Base-by-base conservation (phyloP, 2,797 vertebrate species). In the Pampus argenteus region DNA sequence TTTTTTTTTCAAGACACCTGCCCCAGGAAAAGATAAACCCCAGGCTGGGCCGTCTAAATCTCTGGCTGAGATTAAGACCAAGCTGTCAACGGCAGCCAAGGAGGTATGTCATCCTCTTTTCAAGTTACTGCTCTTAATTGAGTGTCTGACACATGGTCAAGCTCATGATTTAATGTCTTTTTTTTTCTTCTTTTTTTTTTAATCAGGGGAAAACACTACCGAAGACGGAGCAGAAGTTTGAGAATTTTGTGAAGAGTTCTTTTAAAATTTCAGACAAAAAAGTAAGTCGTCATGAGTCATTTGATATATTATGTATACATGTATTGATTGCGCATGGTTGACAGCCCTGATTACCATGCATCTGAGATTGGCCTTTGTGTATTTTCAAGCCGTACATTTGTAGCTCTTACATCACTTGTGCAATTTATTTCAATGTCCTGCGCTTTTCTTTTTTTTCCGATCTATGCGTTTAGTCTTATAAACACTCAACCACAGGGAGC, bases 211-310 rank as follows among this genome's bases (percentile, higher is more conserved):
- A 88, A 66, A 62, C 89, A 5, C 80, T 95, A 45, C 95, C 95
- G 26, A 95, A 94, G 88, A 93, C 93, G 0, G 90, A 94, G 87
- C 92, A 94, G 91, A 95, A 95, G 86, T 94, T 95, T 85, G 94
- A 95, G 84, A 95, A 95, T 70, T 95, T 81, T 29, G 89, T 94
- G 72, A 93, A 25, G 84, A 92, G 72, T 70, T 60, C 86, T 60
- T 95, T 92, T 71, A 95, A 88, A 88, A 89, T 95, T 73, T 72
- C 82, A 0, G 95, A 95, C 86, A 93, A 93, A 89, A 90, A 91
- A 58, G 95, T 95, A 84, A 92, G 94, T 94, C 38, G 13, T 29
- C 25, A 5, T 1, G 10, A 66, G 9, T 63, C 22, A 18, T 54
- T 45, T 34, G 17, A 65, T 47, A 1, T 23, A 9, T 38, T 29